phyloP scores from a whole-genome alignment of 2,797 vertebrate genomes.

The Alauda arvensis region DNA sequence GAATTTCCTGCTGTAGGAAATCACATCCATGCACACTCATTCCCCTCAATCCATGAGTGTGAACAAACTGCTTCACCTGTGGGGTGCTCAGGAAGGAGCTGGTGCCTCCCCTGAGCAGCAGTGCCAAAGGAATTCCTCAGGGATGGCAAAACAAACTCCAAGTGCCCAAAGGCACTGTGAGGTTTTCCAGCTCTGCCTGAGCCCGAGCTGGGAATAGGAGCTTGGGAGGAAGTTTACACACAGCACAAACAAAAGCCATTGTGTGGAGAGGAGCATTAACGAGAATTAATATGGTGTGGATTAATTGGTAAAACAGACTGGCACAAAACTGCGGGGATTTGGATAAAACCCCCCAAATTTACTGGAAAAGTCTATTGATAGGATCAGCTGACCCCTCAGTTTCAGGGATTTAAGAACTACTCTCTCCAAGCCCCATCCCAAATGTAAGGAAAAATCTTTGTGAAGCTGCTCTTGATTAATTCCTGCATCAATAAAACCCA shows the following conservation, averaged over 20 bases:
- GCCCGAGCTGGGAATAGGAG: not conserved
- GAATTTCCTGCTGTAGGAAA: not conserved
- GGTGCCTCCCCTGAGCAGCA: not conserved
- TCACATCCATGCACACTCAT: no score
- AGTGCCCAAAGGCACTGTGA: fast-evolving
- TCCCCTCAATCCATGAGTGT: no score
- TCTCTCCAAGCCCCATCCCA: not conserved
- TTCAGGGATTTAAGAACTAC: not conserved
- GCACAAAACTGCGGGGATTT: not conserved
- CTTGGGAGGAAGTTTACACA: not conserved
- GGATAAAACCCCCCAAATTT: fast-evolving
- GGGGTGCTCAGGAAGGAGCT: fast-evolving
- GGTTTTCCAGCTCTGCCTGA: not conserved
- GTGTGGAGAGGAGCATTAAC: not conserved
- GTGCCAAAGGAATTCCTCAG: not conserved
- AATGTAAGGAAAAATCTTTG: not conserved
- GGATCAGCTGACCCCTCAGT: not conserved
- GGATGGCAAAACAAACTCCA: not conserved
- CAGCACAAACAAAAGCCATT: slow-evolving; percentile 20
- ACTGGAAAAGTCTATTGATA: not conserved
- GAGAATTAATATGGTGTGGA: not conserved
- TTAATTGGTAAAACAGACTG: not conserved
- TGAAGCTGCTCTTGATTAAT: not conserved
- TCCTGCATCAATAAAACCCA: not conserved
- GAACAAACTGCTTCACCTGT: no score